Base-by-base conservation (phyloP, 2,113 vertebrate genomes). In the Dipodomys stephensi region DNA sequence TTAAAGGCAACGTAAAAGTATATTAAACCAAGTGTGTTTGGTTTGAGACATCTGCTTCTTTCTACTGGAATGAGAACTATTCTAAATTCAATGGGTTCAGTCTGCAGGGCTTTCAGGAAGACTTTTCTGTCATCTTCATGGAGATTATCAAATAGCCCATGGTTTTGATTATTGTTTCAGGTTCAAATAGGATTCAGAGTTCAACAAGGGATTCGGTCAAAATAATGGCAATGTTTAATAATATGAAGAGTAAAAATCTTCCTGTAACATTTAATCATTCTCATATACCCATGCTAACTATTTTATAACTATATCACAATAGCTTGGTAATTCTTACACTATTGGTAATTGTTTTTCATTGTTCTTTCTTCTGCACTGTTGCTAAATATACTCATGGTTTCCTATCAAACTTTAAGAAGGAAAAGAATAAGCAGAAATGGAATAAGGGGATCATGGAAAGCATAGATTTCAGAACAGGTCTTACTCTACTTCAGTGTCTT, bases 151-250 rank as follows among this genome's bases (percentile, higher is more conserved):
- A 94, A 95, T 91, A 94, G 92, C 83, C 86, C 88, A 94, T 90
- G 96, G 91, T 96, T 96, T 96, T 96, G 83, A 97, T 97, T 95
- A 96, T 90, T 77, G 0, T 91, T 96, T 96, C 92, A 96, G 94
- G 97, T 97, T 97, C 96, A 97, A 96, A 91, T 94, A 97, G 90
- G 96, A 97, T 96, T 88, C 94, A 96, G 90, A 96, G 95, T 96
- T 96, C 96, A 97, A 92, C 83, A 95, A 93, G 83, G 83, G 93
- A 94, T 79, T 96, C 88, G 71, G 84, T 92, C 82, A 96, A 96
- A 96, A 90, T 79, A 86, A 91, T 67, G 72, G 76, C 76, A 91
- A 81, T 90, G 95, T 87, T 49, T 94, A 94, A 78, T 86, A 94
- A 94, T 83, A 32, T 25, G 64, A 92, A 95, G 74, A 92, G 86